Base-by-base conservation (phyloP, 2,888 invertebrate species). In the Aspidiotus destructor region DNA sequence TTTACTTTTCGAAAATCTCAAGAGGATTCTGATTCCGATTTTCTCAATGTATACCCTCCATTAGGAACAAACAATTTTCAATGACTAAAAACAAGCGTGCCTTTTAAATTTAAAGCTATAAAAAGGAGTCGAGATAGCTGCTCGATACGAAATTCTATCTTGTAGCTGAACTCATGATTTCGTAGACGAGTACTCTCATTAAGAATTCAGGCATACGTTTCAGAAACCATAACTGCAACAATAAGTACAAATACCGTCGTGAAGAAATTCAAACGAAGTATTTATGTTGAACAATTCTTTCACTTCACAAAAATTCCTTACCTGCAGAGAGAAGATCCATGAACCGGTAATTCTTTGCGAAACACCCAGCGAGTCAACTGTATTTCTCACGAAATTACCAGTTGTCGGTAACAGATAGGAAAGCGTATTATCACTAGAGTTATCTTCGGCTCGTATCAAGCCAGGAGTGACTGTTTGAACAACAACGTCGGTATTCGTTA, bases 131-230 rank as follows among this genome's bases (percentile, higher is more conserved):
- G 60, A n/a, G n/a, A n/a, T n/a, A n/a, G n/a, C n/a, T n/a, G n/a
- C n/a, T n/a, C n/a, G n/a, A n/a, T n/a, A n/a, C n/a, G n/a, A 44
- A 48, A 17, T 48, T 48, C 48, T 42, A 62, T 52, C 62, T 62
- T n/a, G 42, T 52, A 13, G 65, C 65, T 15, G 65, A 58, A n/a
- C 58, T 65, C 65, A 65, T 65, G 11, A 65, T 16, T 40, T 65
- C 65, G n/a, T 42, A 65, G 10, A 65, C 65, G 13, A 65, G 17
- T 6, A 65, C 41, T 48, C 58, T 41, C 65, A 65, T 65, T 10
- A 65, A 44, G 40, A 57, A 58, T 40, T 65, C 58, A 16, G 65
- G 65, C 42, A 65, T 41, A 13, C 65, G 28, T 28, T 65, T 65
- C 52, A 65, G 15, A 9, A 65, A 40, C 65, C 65, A 65, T n/a